Base-by-base conservation (phyloP, 2,888 invertebrate genomes). In the Eurois occulta region DNA sequence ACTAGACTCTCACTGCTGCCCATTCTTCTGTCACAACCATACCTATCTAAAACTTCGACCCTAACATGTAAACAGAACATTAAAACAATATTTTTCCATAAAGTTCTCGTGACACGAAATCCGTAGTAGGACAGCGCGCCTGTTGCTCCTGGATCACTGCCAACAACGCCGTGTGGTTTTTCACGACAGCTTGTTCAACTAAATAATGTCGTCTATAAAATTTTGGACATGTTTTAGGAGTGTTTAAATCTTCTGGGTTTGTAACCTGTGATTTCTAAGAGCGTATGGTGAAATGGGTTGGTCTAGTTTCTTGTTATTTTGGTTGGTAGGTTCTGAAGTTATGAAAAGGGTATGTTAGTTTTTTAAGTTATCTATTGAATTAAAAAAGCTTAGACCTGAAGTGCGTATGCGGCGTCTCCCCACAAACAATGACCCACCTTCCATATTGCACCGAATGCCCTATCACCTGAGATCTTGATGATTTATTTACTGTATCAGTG, bases 91-190 rank as follows among this genome's bases (percentile, higher is more conserved):
- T 91, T 92, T 91, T 90, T 89, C 91, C 89, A 90, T 91, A 90
- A 89, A 90, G 89, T 89, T 87, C 79, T 74, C 72, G 86, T 84
- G 90, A 88, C 88, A 89, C 83, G 72, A 81, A 88, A 88, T 72
- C 78, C 78, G 72, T 89, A 69, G 77, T 84, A 78, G 88, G 86
- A 85, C 81, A 75, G 67, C 18, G 74, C 87, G 94, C 95, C 94
- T 95, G 95, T 95, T 94, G 95, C 94, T 91, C 64, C 86, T 95
- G 95, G 95, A 92, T 0, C 2, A 2, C 41, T 70, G 94, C 94
- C 95, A 94, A 74, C 72, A 78, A 38, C 77, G 82, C 52, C 6
- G 86, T 88, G 88, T 69, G 88, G 91, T 88, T 90, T 90, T 89
- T 89, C 91, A 90, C 85, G 86, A 91, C 90, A 88, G 87, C 89